Conservation (phyloP, 2,888 invertebrate genomes). For the Halocaridina rubra region DNA sequence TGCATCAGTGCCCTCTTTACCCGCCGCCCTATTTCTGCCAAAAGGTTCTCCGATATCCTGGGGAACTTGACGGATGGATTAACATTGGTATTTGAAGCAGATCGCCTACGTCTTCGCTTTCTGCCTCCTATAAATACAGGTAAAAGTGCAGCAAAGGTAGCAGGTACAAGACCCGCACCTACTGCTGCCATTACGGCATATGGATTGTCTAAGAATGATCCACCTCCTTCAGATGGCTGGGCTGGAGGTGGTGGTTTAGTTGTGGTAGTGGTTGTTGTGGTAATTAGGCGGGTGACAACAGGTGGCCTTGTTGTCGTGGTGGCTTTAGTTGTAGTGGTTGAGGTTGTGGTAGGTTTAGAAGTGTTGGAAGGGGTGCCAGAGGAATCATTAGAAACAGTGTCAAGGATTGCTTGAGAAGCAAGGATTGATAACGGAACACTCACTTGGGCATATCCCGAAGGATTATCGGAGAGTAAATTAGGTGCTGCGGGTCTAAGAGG, state of each 20-base stretch:
- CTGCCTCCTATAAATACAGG: conserved; percentile 52
- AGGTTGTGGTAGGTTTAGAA: background rate
- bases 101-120: conserved; percentile 36
- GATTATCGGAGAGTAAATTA: background rate
- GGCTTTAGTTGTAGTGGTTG: conserved; percentile 10
- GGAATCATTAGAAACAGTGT: background rate
- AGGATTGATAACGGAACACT: conserved; percentile 35
- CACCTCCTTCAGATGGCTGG: conserved; percentile 5
- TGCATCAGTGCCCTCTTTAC: background rate
- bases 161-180: conserved; percentile 59
- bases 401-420: background rate
- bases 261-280: conserved; percentile 21
- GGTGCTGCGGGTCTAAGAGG: background rate
- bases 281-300: background rate
- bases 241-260: conserved; percentile 19
- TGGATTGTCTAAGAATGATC: conserved; percentile 43
- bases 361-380: background rate
- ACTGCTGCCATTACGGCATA: conserved; percentile 61
- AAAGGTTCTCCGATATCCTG: background rate
- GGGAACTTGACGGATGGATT: background rate
- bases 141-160: conserved; percentile 57
- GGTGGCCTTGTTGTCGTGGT: conserved; percentile 20
- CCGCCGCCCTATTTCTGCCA: conserved; percentile 2
- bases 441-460: conserved; percentile 18
- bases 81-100: background rate